phyloP scores from a whole-genome alignment of 2,797 vertebrate species.

The Anguilla obscura region DNA sequence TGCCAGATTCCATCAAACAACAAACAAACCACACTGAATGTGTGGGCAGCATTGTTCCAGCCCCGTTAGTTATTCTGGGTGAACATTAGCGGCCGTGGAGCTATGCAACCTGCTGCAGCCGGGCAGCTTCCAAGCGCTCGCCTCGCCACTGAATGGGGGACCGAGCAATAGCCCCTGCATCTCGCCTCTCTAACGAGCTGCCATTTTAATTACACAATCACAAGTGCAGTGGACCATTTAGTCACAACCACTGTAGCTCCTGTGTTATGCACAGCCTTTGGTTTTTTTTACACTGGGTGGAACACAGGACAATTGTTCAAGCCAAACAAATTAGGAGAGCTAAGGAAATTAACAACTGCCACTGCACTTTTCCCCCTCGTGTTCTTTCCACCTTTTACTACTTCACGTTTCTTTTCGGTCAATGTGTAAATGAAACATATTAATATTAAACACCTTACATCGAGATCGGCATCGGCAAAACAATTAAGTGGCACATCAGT shows the following conservation, averaged over 20 bases:
- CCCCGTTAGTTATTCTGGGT: neutral
- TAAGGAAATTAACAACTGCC: constrained; percentile 45
- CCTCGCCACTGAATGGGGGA: neutral
- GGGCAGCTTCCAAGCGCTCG: neutral
- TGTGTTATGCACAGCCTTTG: constrained; percentile 18
- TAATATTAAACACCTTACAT: neutral
- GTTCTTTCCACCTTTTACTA: neutral
- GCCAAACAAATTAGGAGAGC: constrained; percentile 46
- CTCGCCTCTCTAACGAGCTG: constrained; percentile 51
- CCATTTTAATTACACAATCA: constrained; percentile 56
- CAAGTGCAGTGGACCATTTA: constrained; percentile 51
- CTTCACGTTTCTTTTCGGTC: neutral
- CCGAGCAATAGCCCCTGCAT: neutral
- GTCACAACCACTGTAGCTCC: constrained; percentile 26
- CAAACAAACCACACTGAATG: neutral
- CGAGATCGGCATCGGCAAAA: neutral
- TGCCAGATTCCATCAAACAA: constrained; percentile 19
- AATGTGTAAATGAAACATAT: neutral
- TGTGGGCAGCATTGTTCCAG: neutral
- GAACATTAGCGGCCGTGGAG: neutral
- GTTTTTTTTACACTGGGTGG: constrained; percentile 35
- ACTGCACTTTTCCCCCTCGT: constrained; percentile 17
- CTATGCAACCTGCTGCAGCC: neutral
- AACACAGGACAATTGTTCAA: constrained; percentile 39
- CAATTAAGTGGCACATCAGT: neutral